Percentiles rank a stretch among this genome's conserved stretches.
Conservation (phyloP, 2,113 vertebrate species). For the Colius striatus region DNA sequence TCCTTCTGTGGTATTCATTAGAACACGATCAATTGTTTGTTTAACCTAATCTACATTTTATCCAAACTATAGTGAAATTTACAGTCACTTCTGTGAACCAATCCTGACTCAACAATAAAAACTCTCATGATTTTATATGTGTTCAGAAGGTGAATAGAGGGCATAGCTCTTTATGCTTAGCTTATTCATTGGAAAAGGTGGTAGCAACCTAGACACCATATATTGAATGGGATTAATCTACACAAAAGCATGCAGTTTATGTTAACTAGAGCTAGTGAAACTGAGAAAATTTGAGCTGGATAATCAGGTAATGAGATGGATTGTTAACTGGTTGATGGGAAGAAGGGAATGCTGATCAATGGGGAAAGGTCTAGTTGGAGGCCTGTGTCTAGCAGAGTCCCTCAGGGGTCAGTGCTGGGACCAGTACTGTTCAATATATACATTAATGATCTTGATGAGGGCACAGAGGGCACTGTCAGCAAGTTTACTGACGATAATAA, state of each 20-base stretch:
- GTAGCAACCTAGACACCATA: neutral
- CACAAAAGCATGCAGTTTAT: fast-evolving
- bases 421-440: no score
- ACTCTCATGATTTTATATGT: neutral
- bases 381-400: no score
- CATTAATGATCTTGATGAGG: no score
- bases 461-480: no score
- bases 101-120: neutral
- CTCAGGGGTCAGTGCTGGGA: no score
- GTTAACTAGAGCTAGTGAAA: neutral
- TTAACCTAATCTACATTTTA: neutral
- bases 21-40: neutral
- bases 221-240: neutral
- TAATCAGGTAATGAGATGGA: no score
- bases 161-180: neutral
- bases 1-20: neutral
- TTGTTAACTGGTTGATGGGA: no score
- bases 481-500: no score
- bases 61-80: neutral
- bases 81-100: neutral
- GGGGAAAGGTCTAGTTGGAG: no score
- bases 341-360: no score
- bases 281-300: no score
- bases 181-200: neutral
- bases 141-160: neutral